Evolutionary conservation across 2,888 invertebrate species (phyloP).

Genomic region (Eupithecia vulgata): DNA sequence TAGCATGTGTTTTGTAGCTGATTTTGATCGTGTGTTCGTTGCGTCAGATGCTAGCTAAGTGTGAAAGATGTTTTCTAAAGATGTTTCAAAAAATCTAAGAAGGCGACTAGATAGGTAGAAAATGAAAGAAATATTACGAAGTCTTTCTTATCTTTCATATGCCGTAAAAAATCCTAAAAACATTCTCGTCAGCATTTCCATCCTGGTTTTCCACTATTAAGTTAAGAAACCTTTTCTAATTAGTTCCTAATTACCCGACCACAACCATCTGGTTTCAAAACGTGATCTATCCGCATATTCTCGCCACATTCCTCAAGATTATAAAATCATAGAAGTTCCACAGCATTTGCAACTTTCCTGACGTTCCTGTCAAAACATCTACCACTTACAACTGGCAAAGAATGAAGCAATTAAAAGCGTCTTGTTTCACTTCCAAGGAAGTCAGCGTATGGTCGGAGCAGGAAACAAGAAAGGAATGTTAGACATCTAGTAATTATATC

Average conservation of each 20-base stretch:
- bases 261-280: conserved; percentile 6
- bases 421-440: conserved; percentile 35
- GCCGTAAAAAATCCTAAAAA: not conserved
- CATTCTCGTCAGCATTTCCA: not conserved
- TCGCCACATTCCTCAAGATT: conserved; percentile 1
- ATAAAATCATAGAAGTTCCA: conserved; percentile 10
- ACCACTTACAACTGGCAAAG: conserved; percentile 30
- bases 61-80: not conserved
- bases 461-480: conserved; percentile 41
- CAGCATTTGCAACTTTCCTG: conserved; percentile 6
- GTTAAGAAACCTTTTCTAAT: not conserved
- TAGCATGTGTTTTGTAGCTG: conserved; percentile 9
- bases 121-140: no score
- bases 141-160: not conserved
- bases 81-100: no score
- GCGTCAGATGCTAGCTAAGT: not conserved
- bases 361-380: conserved; percentile 9
- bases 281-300: conserved; percentile 6
- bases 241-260: not conserved
- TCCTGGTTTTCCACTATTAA: not conserved
- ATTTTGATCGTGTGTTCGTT: conserved; percentile 9
- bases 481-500: conserved; percentile 41
- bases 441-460: conserved; percentile 35
- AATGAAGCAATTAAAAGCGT: conserved; percentile 41
- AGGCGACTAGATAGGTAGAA: no score